Evolutionary conservation across 2,888 invertebrate species (phyloP), one percentile per base, ranked within the genome.

Genomic region (Macropis europaea): DNA sequence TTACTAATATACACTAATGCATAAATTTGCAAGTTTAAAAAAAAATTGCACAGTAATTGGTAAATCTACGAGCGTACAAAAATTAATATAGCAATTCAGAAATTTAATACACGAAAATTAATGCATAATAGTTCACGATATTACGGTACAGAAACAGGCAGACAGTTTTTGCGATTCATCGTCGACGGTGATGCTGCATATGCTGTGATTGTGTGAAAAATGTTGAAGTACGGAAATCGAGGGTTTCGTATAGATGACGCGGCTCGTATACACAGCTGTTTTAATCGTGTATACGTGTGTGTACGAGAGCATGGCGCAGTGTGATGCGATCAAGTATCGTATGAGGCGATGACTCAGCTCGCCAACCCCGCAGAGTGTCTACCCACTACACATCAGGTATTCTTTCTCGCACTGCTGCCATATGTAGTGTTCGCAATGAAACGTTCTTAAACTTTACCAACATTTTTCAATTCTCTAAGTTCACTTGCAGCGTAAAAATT

Each of bases 281-380:
- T n/a, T 54, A 56, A 48, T 42, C 47, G 57, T 19, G 67, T 59
- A 42, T 52, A 48, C 47, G 59, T 36, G 72, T 68, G 71, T 36
- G 38, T 52, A 61, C 38, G 53, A 76, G 77, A 84, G 81, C 68
- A 73, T 36, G 77, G 74, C 71, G 73, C 73, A 79, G 80, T 77
- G 77, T 77, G 85, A 85, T 83, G 85, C 82, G 84, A 86, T 87
- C 80, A 83, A 86, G 86, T 86, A 87, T 84, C 84, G 83, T 75
- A 81, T 77, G 76, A 82, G 79, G 76, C 83, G 86, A 86, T 86
- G 86, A 86, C 86, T 86, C 86, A 86, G 87, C 87, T 83, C 73
- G 69, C 79, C 71, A 80, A 81, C 83, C 81, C 77, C 73, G 56
- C 52, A 63, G 76, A 72, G 75, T 70, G 66, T 73, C 77, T 76